Evolutionary conservation across 2,888 invertebrate genomes (phyloP).

Genomic region (Hirtodrosophila alboralis): DNA sequence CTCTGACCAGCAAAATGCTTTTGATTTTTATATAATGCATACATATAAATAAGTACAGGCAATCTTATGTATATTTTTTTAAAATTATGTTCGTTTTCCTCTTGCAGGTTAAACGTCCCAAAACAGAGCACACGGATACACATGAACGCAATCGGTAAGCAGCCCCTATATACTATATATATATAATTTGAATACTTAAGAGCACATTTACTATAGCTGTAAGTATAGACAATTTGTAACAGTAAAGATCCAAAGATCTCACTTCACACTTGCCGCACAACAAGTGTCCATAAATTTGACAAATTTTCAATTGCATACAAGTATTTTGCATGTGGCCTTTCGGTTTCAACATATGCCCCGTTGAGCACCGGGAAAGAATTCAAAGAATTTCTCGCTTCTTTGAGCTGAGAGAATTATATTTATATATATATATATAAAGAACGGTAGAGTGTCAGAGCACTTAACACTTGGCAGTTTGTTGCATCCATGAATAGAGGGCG

Average conservation of each 20-base stretch:
- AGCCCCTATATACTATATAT: background rate
- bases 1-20: background rate
- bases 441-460: slow-evolving; percentile 66
- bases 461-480: slow-evolving; percentile 63
- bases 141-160: slow-evolving; percentile 88
- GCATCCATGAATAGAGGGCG: slow-evolving; percentile 15
- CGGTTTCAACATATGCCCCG: slow-evolving; percentile 54
- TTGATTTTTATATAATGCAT: slow-evolving; percentile 29
- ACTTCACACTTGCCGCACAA: slow-evolving; percentile 58
- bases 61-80: slow-evolving; percentile 2
- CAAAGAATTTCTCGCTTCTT: slow-evolving; percentile 66
- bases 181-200: background rate
- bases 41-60: background rate
- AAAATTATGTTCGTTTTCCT: slow-evolving; percentile 22
- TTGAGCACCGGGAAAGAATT: slow-evolving; percentile 43
- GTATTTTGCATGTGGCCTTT: slow-evolving; percentile 23
- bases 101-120: slow-evolving; percentile 89
- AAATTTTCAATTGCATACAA: slow-evolving; percentile 58
- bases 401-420: slow-evolving; percentile 22
- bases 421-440: background rate
- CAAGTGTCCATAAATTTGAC: slow-evolving; percentile 51
- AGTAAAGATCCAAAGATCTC: slow-evolving; percentile 9
- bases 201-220: slow-evolving; percentile 27
- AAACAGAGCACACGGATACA: slow-evolving; percentile 87
- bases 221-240: slow-evolving; percentile 59